A percentile compares a stretch with the other conserved stretches of the same genome.
These are phyloP conservation scores for Drosophila kuntzei DNA, from an alignment of 2,888 invertebrate species.

Conservation along the genomic window DNA sequence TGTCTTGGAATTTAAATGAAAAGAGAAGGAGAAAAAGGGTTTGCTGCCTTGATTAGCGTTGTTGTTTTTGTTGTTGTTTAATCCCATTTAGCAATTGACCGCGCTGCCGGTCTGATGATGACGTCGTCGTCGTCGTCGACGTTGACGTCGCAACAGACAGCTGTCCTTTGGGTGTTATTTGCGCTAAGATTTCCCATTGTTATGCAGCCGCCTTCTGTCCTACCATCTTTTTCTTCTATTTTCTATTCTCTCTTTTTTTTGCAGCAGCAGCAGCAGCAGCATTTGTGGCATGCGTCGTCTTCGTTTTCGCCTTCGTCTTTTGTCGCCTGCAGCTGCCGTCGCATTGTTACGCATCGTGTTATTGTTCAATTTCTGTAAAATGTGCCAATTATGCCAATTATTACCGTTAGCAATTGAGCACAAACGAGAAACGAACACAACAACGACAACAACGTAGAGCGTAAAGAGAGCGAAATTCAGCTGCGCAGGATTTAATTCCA, in stretches of 20 bases:
- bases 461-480: slow-evolving; percentile 1
- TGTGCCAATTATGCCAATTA: slow-evolving; percentile 66
- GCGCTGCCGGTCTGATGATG: slow-evolving; percentile 9
- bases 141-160: slow-evolving; percentile 52
- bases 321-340: slow-evolving; percentile 26
- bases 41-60: slow-evolving; percentile 43
- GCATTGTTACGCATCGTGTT: slow-evolving; percentile 44
- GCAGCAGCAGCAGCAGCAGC: slow-evolving; percentile 17
- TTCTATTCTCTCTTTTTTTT: slow-evolving; percentile 20
- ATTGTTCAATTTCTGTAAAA: slow-evolving; percentile 46
- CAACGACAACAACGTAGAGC: neutral
- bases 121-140: slow-evolving; percentile 21
- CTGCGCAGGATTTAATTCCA: slow-evolving; percentile 1
- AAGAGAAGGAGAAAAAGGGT: slow-evolving; percentile 23
- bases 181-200: slow-evolving; percentile 67
- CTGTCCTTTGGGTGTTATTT: slow-evolving; percentile 73
- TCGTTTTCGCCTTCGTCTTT: slow-evolving; percentile 23
- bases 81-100: slow-evolving; percentile 68
- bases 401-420: slow-evolving; percentile 44
- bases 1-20: slow-evolving; percentile 1
- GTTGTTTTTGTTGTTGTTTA: slow-evolving; percentile 24
- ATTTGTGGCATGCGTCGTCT: slow-evolving; percentile 57
- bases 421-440: slow-evolving; percentile 18
- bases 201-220: slow-evolving; percentile 25
- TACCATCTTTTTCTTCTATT: slow-evolving; percentile 8